These are phyloP conservation scores for Rostratula benghalensis DNA, from an alignment of 2,113 vertebrate genomes.

Conservation along the genomic window DNA sequence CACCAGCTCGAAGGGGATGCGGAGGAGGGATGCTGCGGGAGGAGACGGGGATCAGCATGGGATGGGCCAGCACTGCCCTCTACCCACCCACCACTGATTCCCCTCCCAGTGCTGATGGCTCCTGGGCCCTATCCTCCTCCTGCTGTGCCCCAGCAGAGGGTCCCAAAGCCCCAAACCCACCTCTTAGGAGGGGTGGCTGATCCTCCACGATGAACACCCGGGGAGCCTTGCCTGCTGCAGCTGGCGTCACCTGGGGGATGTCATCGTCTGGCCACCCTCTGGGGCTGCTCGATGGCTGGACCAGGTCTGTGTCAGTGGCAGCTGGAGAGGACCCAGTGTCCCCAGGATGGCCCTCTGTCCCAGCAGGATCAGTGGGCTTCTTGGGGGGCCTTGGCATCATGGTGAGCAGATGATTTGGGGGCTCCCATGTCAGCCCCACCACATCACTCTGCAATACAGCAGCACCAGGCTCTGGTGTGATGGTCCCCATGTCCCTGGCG, in stretches of 20 bases:
- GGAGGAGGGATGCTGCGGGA: neutral
- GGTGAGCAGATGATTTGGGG: neutral
- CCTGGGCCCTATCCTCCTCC: neutral
- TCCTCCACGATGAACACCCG: conserved; percentile 55
- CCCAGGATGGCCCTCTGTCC: neutral
- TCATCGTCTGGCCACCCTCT: rapidly evolving
- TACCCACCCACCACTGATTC: neutral
- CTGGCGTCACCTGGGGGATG: rapidly evolving
- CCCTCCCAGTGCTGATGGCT: neutral
- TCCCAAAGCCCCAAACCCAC: neutral
- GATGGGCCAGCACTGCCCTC: rapidly evolving
- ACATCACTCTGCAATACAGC: neutral
- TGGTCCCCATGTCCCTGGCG: rapidly evolving
- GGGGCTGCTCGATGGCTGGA: neutral
- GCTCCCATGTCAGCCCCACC: neutral
- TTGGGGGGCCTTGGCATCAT: rapidly evolving
- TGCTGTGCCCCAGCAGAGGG: neutral
- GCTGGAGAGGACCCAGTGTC: neutral
- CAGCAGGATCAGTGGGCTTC: neutral
- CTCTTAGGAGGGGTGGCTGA: conserved; percentile 19
- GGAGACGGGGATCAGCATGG: rapidly evolving
- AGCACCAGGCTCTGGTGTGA: rapidly evolving
- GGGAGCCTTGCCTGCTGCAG: neutral
- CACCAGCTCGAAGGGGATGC: conserved; percentile 44
- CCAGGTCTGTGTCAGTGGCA: neutral